These are phyloP conservation scores for Vidua macroura DNA, from an alignment of 2,113 vertebrate genomes.

Conservation along the genomic window DNA sequence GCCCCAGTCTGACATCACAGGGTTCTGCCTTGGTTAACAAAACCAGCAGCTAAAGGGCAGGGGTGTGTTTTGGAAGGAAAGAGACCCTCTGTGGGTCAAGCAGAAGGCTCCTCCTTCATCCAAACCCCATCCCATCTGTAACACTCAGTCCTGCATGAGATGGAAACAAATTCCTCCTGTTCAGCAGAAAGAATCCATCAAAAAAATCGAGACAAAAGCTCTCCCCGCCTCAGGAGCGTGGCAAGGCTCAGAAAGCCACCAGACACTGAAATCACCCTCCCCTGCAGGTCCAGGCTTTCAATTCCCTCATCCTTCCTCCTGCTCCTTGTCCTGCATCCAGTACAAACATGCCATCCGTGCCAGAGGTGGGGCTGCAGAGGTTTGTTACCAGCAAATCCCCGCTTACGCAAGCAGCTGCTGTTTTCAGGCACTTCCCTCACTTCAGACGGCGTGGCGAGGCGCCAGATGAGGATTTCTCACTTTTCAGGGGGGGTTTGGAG, in stretches of 20 bases:
- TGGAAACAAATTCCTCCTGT: not conserved
- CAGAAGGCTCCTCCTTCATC: not conserved
- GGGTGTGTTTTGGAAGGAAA: not conserved
- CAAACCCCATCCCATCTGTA: not conserved
- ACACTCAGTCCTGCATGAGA: not conserved
- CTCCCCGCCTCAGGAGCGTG: accelerated
- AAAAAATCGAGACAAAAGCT: not conserved
- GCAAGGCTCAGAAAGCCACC: accelerated
- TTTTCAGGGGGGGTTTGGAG: not conserved
- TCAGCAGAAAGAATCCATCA: not conserved
- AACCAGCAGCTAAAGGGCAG: not conserved
- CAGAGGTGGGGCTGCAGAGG: not conserved
- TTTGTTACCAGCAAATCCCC: not conserved
- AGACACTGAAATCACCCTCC: not conserved
- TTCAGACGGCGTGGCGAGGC: accelerated
- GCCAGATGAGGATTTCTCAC: accelerated
- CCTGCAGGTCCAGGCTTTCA: not conserved
- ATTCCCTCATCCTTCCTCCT: not conserved
- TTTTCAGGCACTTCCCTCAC: not conserved
- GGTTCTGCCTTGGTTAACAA: not conserved
- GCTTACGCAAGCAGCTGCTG: not conserved
- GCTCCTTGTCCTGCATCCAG: not conserved
- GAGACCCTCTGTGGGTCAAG: not conserved
- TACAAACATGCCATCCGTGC: not conserved
- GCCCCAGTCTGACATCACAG: not conserved